Evolutionary conservation across 2,797 vertebrate species (phyloP).

Genomic region (Podarcis lilfordi): DNA sequence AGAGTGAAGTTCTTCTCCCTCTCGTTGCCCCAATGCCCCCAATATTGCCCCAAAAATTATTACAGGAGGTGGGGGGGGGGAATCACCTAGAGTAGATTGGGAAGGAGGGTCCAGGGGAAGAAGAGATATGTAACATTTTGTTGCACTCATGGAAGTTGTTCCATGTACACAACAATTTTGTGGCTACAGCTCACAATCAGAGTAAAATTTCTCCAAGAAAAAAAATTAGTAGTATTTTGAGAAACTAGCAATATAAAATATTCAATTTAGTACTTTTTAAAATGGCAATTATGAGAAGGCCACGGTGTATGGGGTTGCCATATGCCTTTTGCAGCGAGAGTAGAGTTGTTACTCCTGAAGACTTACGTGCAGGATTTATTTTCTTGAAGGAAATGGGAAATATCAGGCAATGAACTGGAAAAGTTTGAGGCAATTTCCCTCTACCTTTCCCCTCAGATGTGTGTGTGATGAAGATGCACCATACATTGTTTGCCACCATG

Average conservation of each 20-base stretch:
- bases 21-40: no score
- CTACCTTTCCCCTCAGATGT: not conserved
- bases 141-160: no score
- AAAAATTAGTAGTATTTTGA: conserved; percentile 18
- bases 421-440: not conserved
- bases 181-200: no score
- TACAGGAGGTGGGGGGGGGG: no score
- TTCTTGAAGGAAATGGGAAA: not conserved
- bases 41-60: no score
- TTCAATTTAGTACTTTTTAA: conserved; percentile 26
- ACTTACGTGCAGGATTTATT: not conserved
- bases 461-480: not conserved
- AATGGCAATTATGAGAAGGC: conserved; percentile 54
- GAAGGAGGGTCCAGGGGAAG: no score
- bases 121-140: no score
- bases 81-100: no score
- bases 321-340: not conserved
- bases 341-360: not conserved
- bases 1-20: no score
- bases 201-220: no score
- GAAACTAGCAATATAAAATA: not conserved
- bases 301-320: conserved; percentile 20
- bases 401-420: not conserved
- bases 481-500: conserved; percentile 52
- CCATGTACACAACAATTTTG: no score